Base-by-base conservation (phyloP, 2,888 invertebrate species). In the Trissonchulus sp. region DNA sequence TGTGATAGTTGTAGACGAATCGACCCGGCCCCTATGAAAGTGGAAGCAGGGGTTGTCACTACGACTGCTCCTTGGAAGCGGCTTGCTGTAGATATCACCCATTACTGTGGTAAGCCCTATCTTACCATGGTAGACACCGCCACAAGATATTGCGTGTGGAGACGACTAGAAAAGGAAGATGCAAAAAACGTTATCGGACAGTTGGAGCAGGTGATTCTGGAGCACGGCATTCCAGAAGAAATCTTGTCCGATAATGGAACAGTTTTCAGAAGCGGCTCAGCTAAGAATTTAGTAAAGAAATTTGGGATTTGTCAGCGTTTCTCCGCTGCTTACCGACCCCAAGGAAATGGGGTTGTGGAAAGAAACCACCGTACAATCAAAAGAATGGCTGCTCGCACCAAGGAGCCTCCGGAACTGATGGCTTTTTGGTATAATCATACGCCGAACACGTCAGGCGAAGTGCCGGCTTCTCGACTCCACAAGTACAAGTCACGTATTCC, bases 361-460 rank as follows among this genome's bases (percentile, higher is more conserved):
- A 30, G 65, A 15, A n/a, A 3, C 34, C 65, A 65, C 34, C 65
- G 65, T 65, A 65, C 65, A 34, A 65, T 65, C 15, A 65, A 65
- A 65, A 30, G 65, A 8, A 65, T 65, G 15, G 15, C 18, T n/a
- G 65, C 65, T 8, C 65, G 65, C 28, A 65, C 31, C 34, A n/a
- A n/a, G 31, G 31, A 15, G 15, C 31, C 28, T 65, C 8, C n/a
- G n/a, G 8, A 15, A 3, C 15, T 31, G 8, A 30, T 30, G 31
- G 31, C n/a, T 18, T 65, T 65, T 65, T 65, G 65, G 65, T 15
- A 15, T 8, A 65, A 65, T 65, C 15, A 15, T 30, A n/a, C 65
- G 15, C 65, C 65, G 15, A 65, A 65, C 8, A 8, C 8, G 28
- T 30, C 15, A 65, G 8, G 3, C 34, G n/a, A 15, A n/a, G 65